Evolutionary conservation across 2,888 invertebrate species (phyloP), one percentile per base, ranked within the genome.

Genomic region (Lampropteryx suffumata): DNA sequence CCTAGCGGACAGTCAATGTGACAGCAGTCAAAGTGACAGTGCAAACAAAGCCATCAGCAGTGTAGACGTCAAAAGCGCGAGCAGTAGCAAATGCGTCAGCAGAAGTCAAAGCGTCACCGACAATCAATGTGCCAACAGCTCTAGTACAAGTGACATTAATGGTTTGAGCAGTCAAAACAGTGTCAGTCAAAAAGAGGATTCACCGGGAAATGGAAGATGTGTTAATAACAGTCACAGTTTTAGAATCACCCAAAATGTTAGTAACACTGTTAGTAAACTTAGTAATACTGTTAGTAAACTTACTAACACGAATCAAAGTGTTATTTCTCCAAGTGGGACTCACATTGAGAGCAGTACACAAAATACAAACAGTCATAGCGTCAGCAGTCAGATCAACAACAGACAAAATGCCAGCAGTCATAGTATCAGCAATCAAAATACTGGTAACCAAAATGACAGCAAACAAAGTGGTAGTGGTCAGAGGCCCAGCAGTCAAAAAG

Each of bases 21-120:
- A 9, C 13, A 32, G 34, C 47, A 29, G 34, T 9, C 47, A 26
- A 40, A 40, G 27, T 29, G 24, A 9, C 12, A 35, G 11, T 30
- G 17, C 10, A 3, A 30, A 24, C 6, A 29, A 29, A 28, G 34
- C 28, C n/a, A 29, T 24, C 21, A 33, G 11, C 13, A 24, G 35
- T 26, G 13, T 30, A 14, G 47, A 52, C 13, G 17, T 4, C 9
- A 53, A 44, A 30, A 55, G 50, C 13, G 35, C 28, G 1, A 44
- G 6, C 26, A 40, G 50, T 6, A 55, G 50, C 35, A 55, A 50
- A 39, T 27, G 44, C 11, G 54, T 50, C 26, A 50, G 49, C 42
- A 43, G 47, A 30, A 52, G 52, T 34, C 52, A 52, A 1, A 48
- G 53, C 26, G 53, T 53, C 17, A 48, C 43, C 13, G 54, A 49